Percentiles rank a stretch among this genome's conserved stretches.
phyloP scores from a whole-genome alignment of 2,113 vertebrate genomes.

The Gopherus evgoodei region DNA sequence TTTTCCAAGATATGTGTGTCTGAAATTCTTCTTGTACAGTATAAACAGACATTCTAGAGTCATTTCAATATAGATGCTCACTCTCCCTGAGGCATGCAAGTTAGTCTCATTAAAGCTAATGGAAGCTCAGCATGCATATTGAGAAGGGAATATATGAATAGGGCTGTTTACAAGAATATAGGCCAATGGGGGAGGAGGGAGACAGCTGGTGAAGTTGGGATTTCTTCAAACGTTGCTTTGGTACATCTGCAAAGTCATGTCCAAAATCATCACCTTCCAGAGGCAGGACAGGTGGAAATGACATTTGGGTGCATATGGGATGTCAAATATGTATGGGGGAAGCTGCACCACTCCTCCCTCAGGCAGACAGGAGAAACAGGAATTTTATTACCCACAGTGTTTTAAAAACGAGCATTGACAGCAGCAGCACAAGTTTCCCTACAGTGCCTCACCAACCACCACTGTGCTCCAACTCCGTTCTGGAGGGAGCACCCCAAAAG shows the following conservation, averaged over 20 bases:
- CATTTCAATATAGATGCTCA: background rate
- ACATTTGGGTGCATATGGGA: background rate
- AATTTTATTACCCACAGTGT: background rate
- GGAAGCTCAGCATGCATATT: background rate
- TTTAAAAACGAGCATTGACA: background rate
- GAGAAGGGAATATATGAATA: background rate
- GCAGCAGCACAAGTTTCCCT: background rate
- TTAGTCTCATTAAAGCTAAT: background rate
- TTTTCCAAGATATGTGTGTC: background rate
- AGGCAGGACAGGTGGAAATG: slow-evolving; percentile 29
- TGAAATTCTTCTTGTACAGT: background rate
- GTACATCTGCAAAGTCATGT: slow-evolving; percentile 13
- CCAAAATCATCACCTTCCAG: slow-evolving; percentile 38
- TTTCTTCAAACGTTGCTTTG: background rate
- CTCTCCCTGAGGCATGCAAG: background rate
- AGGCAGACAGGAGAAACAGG: slow-evolving; percentile 10
- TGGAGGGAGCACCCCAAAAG: background rate
- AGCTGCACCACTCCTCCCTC: background rate
- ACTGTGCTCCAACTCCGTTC: background rate
- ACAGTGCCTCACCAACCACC: background rate
- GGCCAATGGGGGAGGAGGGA: slow-evolving; percentile 8
- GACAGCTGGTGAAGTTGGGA: background rate
- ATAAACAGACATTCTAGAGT: background rate
- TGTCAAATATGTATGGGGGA: background rate
- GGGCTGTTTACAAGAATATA: background rate